These are phyloP conservation scores for Taenioides sp. DNA, from an alignment of 2,797 vertebrate genomes.

Conservation along the genomic window DNA sequence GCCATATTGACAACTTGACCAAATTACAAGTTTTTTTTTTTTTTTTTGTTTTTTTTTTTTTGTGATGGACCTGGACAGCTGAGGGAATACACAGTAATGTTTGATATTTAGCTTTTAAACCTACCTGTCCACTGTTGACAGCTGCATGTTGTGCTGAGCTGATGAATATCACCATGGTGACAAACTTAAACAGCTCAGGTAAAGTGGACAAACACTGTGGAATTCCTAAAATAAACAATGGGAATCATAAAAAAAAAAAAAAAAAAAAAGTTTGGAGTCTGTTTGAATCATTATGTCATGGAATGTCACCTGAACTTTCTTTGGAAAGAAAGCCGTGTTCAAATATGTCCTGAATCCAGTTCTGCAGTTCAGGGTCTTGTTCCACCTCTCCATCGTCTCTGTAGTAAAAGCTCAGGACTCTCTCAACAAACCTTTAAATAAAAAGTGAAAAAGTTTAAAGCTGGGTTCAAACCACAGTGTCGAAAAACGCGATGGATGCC, in stretches of 20 bases:
- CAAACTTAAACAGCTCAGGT: not conserved
- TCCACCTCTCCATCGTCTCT: constrained; percentile 35
- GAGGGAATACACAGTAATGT: not conserved
- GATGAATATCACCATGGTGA: constrained; percentile 4
- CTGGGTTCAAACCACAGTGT: no score
- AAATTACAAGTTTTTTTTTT: no score
- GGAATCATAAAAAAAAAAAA: not conserved
- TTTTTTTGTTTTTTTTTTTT: no score
- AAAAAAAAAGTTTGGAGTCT: not conserved
- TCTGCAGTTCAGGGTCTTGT: constrained; percentile 57
- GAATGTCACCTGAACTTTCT: constrained; percentile 15
- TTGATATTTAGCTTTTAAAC: not conserved
- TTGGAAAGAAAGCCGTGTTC: constrained; percentile 55
- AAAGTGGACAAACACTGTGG: not conserved
- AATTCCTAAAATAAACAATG: not conserved
- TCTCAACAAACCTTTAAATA: constrained; percentile 49
- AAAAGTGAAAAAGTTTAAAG: not conserved
- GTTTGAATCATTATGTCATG: not conserved
- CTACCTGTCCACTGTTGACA: constrained; percentile 4
- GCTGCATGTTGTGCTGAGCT: constrained; percentile 1
- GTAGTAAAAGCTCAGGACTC: constrained; percentile 53
- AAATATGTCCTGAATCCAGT: constrained; percentile 56
- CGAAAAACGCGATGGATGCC: no score
- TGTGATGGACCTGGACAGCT: no score
- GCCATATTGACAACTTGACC: no score